phyloP scores from a whole-genome alignment of 2,888 invertebrate genomes.

The Gastrophysa polygoni region DNA sequence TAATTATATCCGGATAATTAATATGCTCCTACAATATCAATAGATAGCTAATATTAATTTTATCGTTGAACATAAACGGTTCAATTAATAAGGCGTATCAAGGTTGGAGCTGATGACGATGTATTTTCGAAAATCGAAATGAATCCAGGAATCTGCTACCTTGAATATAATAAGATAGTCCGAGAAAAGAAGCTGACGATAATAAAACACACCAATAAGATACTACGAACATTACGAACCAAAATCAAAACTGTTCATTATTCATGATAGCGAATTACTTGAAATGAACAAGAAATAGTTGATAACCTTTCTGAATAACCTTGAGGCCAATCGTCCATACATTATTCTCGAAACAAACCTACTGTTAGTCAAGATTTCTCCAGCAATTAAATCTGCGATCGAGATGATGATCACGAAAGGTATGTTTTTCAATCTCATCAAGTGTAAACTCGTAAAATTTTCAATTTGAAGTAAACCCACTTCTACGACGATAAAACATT shows the following conservation, averaged over 20 bases:
- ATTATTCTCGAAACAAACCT: neutral
- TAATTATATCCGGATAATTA: neutral
- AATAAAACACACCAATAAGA: too few relatives aligned
- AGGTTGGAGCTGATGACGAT: neutral
- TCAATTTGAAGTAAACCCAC: neutral
- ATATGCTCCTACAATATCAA: neutral
- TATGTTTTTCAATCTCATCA: too few relatives aligned
- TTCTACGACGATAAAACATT: neutral
- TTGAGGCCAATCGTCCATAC: neutral
- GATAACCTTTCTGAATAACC: neutral
- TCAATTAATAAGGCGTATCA: neutral
- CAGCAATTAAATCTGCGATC: neutral
- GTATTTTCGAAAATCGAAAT: neutral
- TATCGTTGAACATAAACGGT: neutral
- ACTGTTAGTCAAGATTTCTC: neutral
- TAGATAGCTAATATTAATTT: neutral
- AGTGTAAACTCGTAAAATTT: neutral
- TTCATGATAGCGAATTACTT: neutral
- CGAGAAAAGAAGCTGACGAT: neutral
- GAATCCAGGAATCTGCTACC: neutral
- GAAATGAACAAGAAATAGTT: neutral
- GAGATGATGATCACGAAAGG: neutral
- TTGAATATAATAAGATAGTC: neutral
- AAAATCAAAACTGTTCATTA: neutral
- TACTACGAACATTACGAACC: too few relatives aligned